Evolutionary conservation across 2,888 invertebrate genomes (phyloP), one percentile per base, ranked within the genome.

Genomic region (Drosophila paranaensis): DNA sequence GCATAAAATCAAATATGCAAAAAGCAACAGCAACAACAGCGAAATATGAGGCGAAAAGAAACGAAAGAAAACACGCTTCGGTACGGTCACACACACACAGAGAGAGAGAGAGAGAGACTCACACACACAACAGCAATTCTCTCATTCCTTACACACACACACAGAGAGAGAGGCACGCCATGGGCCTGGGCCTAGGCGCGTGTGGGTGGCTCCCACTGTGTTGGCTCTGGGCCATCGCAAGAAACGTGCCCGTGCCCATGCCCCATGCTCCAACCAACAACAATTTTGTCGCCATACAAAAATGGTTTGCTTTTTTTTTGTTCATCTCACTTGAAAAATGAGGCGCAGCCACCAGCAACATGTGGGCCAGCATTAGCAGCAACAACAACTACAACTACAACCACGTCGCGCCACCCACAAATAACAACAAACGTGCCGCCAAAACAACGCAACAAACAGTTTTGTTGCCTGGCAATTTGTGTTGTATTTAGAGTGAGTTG

Each of bases 1-100:
- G 84, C 84, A 85, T 82, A 85, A 85, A 88, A 85, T 85, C 82
- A 85, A 85, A 85, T 85, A 88, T 85, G 85, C 82, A 85, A 77
- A 77, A 60, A 51, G 27, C 27, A 56, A 40, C n/a, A 50, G 4
- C 33, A 50, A 67, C 37, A 66, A 16, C 14, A 58, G 85, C 88
- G 84, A 88, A 85, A 85, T 88, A 88, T 88, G 83, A 85, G 77
- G 79, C 66, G 60, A 69, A 85, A 84, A 79, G 79, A 60, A 74
- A 74, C 67, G 33, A 74, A 69, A 75, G 75, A 87, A 78, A 82
- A 82, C 79, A 71, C 67, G 68, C 75, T 70, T 70, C 46, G 54
- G 54, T 61, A 43, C 40, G 69, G 71, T 53, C 60, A 69, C 39
- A 63, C 60, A 56, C 20, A 64, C 35, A n/a, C n/a, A n/a, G n/a